Evolutionary conservation across 1,140 invertebrate genomes (phyloP).

Genomic region (Trachelipus rathkii): DNA sequence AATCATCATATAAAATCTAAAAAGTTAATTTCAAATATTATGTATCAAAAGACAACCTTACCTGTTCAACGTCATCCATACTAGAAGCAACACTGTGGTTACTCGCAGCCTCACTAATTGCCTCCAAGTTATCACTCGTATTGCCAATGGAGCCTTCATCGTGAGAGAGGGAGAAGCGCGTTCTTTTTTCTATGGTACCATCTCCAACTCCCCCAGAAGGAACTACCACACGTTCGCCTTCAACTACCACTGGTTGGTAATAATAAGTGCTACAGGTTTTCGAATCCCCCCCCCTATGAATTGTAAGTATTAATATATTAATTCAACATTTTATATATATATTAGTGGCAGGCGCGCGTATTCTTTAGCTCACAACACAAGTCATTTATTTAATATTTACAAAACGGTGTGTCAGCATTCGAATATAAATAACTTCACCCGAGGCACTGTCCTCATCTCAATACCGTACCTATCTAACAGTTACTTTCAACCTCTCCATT

Average conservation of each 20-base stretch:
- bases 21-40: too few species aligned
- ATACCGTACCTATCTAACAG: too few species aligned
- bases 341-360: too few species aligned
- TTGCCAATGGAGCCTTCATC: constrained; percentile 81
- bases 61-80: constrained; percentile 64
- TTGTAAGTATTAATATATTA: too few species aligned
- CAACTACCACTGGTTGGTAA: constrained; percentile 40
- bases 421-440: too few species aligned
- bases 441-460: too few species aligned
- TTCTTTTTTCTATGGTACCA: constrained; percentile 47
- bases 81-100: constrained; percentile 93
- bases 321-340: too few species aligned
- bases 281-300: background rate
- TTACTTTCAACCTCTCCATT: too few species aligned
- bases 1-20: too few species aligned
- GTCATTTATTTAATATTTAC: too few species aligned
- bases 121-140: constrained; percentile 88
- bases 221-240: constrained; percentile 44
- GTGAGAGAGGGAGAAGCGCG: constrained; percentile 72
- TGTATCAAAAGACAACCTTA: background rate
- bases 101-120: constrained; percentile 87
- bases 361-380: too few species aligned
- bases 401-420: too few species aligned
- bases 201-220: constrained; percentile 27
- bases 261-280: background rate